A percentile compares a stretch with the other conserved stretches of the same genome.
These are phyloP conservation scores for Sebastes wilsoni DNA, from an alignment of 2,797 vertebrate genomes.

Conservation along the genomic window DNA sequence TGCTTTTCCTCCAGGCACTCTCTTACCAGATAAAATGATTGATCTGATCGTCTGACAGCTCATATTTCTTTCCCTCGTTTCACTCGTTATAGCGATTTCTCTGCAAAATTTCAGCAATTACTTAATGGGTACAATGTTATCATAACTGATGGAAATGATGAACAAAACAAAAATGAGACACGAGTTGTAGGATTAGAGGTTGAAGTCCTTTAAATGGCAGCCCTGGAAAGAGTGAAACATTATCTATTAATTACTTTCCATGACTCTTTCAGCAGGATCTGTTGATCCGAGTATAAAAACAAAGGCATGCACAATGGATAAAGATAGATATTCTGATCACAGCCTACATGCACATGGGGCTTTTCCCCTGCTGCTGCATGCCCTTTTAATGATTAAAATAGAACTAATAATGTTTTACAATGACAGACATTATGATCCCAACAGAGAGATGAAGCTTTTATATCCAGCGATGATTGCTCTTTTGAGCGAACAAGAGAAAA, in stretches of 20 bases:
- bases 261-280: conserved; percentile 7
- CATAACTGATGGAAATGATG: neutral
- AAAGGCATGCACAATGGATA: neutral
- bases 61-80: neutral
- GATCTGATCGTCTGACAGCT: neutral
- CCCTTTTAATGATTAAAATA: conserved; percentile 28
- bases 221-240: neutral
- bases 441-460: conserved; percentile 18
- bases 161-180: neutral
- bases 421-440: conserved; percentile 1
- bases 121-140: neutral
- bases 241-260: neutral
- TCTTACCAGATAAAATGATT: neutral
- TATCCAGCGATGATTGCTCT: neutral
- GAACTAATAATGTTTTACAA: conserved; percentile 19
- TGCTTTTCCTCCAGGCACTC: neutral
- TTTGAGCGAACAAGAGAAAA: conserved; percentile 18
- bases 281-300: conserved; percentile 25
- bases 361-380: neutral
- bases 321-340: conserved; percentile 9
- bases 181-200: neutral
- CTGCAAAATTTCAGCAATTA: neutral
- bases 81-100: neutral
- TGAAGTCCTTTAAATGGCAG: neutral
- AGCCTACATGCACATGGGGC: neutral